Conservation (phyloP, 2,113 vertebrate genomes). For the Pyxicephalus adspersus region DNA sequence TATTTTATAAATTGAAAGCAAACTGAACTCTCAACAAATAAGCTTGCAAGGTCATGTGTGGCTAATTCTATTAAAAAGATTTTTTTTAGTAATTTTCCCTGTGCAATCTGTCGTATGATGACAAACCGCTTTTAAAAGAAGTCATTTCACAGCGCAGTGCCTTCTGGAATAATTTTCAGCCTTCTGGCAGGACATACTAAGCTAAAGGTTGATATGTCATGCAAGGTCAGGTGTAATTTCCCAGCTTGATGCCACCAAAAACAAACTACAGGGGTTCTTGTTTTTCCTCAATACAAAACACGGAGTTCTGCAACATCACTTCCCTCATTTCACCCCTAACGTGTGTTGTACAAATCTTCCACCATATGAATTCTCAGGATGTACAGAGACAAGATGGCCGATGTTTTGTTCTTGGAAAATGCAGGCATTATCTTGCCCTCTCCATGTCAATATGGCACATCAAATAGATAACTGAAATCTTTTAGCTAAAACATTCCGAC, state of each 20-base stretch:
- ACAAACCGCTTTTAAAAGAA: no score
- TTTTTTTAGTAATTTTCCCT: no score
- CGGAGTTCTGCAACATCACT: background rate
- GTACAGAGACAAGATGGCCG: background rate
- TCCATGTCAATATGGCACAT: slow-evolving; percentile 10
- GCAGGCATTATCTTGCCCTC: slow-evolving; percentile 1
- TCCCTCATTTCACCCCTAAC: background rate
- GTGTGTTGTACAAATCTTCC: background rate
- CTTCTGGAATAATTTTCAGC: background rate
- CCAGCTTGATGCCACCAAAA: background rate
- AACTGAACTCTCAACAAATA: no score
- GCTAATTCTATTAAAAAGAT: no score
- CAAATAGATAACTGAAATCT: slow-evolving; percentile 3
- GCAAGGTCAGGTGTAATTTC: slow-evolving; percentile 1
- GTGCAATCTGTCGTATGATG: no score
- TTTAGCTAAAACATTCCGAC: slow-evolving; percentile 21
- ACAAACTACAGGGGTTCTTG: background rate
- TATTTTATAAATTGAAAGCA: no score
- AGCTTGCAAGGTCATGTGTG: no score
- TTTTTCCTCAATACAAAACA: background rate
- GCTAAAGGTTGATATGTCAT: slow-evolving; percentile 12
- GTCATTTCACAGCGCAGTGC: background rate
- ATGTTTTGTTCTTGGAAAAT: slow-evolving; percentile 11
- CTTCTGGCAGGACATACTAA: background rate
- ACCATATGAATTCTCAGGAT: slow-evolving; percentile 1